Evolutionary conservation across 2,113 vertebrate species (phyloP), one percentile per base, ranked within the genome.

Genomic region (Catharus bicknelli): DNA sequence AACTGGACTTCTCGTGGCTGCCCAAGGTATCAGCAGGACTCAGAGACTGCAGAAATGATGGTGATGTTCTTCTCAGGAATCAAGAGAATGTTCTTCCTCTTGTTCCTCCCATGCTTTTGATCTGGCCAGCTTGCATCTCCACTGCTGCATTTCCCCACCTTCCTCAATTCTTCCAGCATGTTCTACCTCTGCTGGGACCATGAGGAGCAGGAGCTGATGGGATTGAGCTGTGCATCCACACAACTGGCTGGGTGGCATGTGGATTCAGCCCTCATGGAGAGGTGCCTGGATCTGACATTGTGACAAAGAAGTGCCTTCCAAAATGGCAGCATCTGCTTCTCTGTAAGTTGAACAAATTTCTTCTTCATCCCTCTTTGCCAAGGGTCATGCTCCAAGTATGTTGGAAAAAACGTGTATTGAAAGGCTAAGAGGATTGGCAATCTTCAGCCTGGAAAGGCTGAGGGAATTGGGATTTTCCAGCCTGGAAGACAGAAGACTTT

Each of bases 241-340:
- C 97, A 40, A 90, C 95, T 20, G 98, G 97, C 45, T 99, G 98
- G 98, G 93, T 98, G 72, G 96, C 97, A 76, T 95, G 98, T 83
- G 98, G 98, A 27, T 91, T 98, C 57, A 98, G 96, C 58, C 70
- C 94, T 34, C 89, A 90, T 3, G 96, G 97, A 88, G 91, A 83
- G 43, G 97, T 98, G 91, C 34, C 50, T 7, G 97, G 96, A 29
- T 89, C 97, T 9, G 98, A 98, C 53, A 96, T 98, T 9, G 95
- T 98, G 43, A 96, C 97, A 1, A 98, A 98, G 98, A 70, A 98
- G 97, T 48, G 84, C 98, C 59, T 89, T 96, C 51, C 53, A 95
- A 3, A 48, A 78, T 5, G 96, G 97, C 68, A 96, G 81, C 45
- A 90, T 53, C 53, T 98, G 97, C 92, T 98, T 99, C 83, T 97